Evolutionary conservation across 2,113 vertebrate genomes (phyloP).

Genomic region (Athene cunicularia): DNA sequence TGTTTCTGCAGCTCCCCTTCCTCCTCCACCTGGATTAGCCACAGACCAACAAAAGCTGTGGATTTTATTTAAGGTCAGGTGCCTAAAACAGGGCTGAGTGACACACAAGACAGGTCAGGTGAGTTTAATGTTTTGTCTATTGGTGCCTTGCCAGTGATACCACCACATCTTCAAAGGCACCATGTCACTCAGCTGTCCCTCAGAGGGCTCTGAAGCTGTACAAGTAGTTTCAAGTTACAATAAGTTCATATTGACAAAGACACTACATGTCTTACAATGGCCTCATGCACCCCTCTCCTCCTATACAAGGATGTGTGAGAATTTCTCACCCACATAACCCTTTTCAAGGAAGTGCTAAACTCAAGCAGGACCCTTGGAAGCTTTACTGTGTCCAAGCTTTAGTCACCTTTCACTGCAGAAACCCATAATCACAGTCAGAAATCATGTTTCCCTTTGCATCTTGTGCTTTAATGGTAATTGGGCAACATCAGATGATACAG

Average conservation of each 20-base stretch:
- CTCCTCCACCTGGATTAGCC: conserved; percentile 38
- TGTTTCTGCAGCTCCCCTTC: conserved; percentile 19
- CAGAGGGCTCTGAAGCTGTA: not conserved
- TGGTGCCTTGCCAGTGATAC: not conserved
- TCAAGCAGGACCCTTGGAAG: not conserved
- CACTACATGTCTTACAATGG: not conserved
- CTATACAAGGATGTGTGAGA: not conserved
- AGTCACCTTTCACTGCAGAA: not conserved
- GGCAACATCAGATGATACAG: not conserved
- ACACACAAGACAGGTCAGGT: conserved; percentile 47
- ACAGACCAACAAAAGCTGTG: conserved; percentile 46
- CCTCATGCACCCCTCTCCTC: rapidly evolving
- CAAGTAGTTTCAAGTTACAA: not conserved
- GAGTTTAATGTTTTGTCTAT: conserved; percentile 68
- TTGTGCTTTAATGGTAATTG: not conserved
- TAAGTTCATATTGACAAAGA: not conserved
- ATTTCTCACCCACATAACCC: rapidly evolving
- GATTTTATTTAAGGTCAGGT: not conserved
- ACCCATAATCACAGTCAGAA: not conserved
- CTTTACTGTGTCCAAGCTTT: not conserved
- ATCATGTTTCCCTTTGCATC: not conserved
- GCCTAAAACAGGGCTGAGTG: not conserved
- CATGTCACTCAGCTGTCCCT: not conserved
- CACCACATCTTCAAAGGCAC: conserved; percentile 20
- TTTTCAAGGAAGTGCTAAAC: not conserved